Base-by-base conservation (phyloP, 2,113 vertebrate species). In the Nettapus auritus region DNA sequence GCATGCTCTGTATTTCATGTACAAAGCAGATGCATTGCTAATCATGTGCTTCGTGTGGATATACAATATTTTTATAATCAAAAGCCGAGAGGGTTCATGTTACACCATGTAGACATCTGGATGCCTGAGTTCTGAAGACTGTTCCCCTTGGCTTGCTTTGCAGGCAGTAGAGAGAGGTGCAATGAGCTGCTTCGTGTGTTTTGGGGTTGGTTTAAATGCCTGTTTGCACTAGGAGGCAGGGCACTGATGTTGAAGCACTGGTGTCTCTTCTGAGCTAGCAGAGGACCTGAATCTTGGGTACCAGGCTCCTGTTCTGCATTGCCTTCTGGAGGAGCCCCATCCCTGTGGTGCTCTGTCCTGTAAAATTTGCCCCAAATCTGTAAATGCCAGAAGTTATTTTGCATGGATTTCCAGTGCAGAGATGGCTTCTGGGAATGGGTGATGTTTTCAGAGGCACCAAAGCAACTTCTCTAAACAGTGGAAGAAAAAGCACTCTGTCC, bases 371-470 rank as follows among this genome's bases (percentile, higher is more conserved):
- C 8, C n/a, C 25, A 16, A 14, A 22, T 36, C 42, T 38, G n/a
- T 77, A 40, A 44, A 29, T 14, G 22, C 67, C 0, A 0, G 48
- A 71, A 94, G 74, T 71, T 85, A 56, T 79, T 62, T 55, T 76
- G 84, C 36, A 69, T 4, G 13, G 18, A 36, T 88, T 94, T 73
- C 78, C 56, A 50, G 57, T 22, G 20, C 5, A 0, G 67, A 40
- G 50, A 25, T 55, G 44, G 33, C 64, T 91, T 62, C 82, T 96
- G 89, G 93, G 91, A 90, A 86, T 1, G 3, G 85, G 52, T 28
- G 59, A 88, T 95, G 88, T 94, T 94, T 94, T 50, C 46, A 83
- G 36, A 90, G 71, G 82, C 80, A 86, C 88, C 83, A 93, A 73
- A 93, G 88, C 88, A 92, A 90, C 86, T 18, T 44, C 60, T 86